Conservation (phyloP, 2,797 vertebrate species). For the Pagetopsis macropterus region DNA sequence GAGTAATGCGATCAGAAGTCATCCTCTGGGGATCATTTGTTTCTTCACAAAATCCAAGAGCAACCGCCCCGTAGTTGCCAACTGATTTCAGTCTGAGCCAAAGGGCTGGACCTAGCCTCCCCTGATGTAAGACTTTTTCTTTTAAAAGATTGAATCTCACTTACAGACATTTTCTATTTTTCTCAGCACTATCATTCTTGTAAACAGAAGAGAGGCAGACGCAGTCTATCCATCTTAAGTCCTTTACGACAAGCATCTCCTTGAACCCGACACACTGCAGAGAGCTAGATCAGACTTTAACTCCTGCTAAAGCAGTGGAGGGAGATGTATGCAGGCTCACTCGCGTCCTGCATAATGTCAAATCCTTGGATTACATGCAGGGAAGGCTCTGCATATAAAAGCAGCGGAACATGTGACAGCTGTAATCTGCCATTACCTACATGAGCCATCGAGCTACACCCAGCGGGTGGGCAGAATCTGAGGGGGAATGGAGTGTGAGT, state of each 20-base stretch:
- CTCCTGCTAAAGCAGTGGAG: conserved; percentile 37
- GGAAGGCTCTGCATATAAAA: conserved; percentile 67
- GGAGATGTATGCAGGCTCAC: conserved; percentile 48
- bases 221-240: conserved; percentile 15
- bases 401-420: conserved; percentile 73
- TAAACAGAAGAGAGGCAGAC: conserved; percentile 23
- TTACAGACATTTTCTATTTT: conserved; percentile 11
- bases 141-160: background rate
- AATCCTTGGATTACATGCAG: conserved; percentile 83
- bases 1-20: background rate
- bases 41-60: background rate
- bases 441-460: conserved; percentile 53
- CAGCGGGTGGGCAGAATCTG: conserved; percentile 44
- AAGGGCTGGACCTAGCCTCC: background rate
- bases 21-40: background rate
- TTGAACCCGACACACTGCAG: conserved; percentile 37
- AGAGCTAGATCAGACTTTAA: conserved; percentile 50
- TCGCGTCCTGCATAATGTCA: conserved; percentile 63
- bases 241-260: conserved; percentile 34
- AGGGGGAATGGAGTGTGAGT: conserved; percentile 36
- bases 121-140: background rate
- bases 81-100: background rate
- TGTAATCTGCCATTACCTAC: conserved; percentile 76
- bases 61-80: background rate
- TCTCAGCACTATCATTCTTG: background rate